These are phyloP conservation scores for Diceros bicornis DNA, from an alignment of 2,797 vertebrate genomes.

Conservation along the genomic window DNA sequence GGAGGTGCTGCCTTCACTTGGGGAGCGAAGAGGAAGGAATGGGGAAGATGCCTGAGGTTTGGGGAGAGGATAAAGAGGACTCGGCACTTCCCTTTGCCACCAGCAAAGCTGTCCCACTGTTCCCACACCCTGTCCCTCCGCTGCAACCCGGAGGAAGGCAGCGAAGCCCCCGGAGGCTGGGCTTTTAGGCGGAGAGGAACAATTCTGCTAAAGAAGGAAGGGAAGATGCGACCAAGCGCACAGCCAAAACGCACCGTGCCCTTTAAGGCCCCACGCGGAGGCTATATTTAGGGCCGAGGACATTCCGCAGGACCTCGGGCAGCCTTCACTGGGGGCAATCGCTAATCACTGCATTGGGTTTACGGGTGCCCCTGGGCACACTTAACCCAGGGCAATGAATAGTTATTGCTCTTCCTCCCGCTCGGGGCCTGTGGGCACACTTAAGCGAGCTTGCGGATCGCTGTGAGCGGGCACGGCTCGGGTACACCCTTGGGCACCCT, in stretches of 20 bases:
- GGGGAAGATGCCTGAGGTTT: too few relatives aligned
- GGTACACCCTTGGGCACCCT: constrained; percentile 87
- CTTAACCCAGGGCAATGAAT: constrained; percentile 90
- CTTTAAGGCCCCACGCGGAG: constrained; percentile 70
- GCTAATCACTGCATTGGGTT: constrained; percentile 86
- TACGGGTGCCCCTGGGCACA: constrained; percentile 87
- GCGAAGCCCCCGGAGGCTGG: not conserved
- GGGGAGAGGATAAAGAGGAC: not conserved
- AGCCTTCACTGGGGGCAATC: constrained; percentile 81
- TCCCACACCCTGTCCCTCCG: not conserved
- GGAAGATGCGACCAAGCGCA: not conserved
- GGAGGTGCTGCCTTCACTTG: not conserved
- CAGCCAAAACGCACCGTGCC: not conserved
- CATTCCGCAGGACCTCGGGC: constrained; percentile 81
- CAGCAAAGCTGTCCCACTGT: not conserved
- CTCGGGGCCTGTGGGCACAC: constrained; percentile 87
- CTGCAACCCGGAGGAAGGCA: not conserved
- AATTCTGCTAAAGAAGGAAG: not conserved
- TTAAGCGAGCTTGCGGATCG: constrained; percentile 84
- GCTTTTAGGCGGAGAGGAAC: not conserved
- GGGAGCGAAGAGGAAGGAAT: not conserved
- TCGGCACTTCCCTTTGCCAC: rapidly evolving
- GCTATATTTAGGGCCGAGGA: constrained; percentile 86
- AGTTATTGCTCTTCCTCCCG: constrained; percentile 87
- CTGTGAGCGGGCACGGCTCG: constrained; percentile 77